Evolutionary conservation across 2,888 invertebrate genomes (phyloP), one percentile per base, ranked within the genome.

Genomic region (Sialis lutaria): DNA sequence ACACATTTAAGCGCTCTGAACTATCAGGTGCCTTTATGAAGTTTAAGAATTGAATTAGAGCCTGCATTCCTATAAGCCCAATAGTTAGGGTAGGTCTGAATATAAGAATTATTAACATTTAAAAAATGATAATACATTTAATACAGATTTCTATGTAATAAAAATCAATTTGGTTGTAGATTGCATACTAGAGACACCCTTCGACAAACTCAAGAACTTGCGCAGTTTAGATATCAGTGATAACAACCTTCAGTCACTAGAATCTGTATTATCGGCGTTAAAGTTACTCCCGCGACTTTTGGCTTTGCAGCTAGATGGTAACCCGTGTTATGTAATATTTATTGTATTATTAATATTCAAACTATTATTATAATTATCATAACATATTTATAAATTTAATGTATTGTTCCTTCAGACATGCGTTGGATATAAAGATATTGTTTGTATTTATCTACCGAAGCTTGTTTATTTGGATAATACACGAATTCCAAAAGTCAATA

Each of bases 181-280:
- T 22, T 22, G 22, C 22, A 22, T 22, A 22, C 13, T 34, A 34
- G 9, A 35, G 13, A 10, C 9, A 5, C 7, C 22, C 1, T 13
- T 12, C 6, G 33, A 33, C 37, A 7, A 22, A 7, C n/a, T 30
- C 7, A 49, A 47, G 44, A 50, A 51, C 32, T 47, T 67, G 32
- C 53, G 51, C 40, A 55, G 53, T 13, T 55, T 75, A 47, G 75
- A 75, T 64, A 56, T 76, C 50, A 66, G 72, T 8, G 69, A 74
- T 53, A 75, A 75, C 63, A 72, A 74, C 69, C 70, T 76, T 70
- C 70, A 60, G 60, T 54, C 65, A 52, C 55, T 75, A 34, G 56
- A 64, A n/a, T 54, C 55, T 6, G 57, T 69, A 64, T 57, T 74
- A 52, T 56, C 61, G 49, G 57, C 59, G 8, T 48, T 74, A 34